phyloP scores from a whole-genome alignment of 1,140 invertebrate genomes.

The Cherax quadricarinatus region DNA sequence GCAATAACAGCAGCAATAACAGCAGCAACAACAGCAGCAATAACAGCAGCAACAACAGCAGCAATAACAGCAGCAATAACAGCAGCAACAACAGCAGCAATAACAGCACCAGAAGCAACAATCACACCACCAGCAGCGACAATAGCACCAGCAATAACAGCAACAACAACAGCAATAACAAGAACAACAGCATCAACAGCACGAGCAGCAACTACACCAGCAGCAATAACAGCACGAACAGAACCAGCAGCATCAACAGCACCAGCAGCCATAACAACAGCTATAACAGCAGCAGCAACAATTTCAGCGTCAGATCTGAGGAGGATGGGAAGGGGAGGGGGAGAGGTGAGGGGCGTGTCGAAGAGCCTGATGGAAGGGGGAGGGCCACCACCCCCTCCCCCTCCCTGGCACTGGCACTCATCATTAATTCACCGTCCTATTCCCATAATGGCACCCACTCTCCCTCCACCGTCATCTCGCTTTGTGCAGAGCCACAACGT shows the following conservation, averaged over 20 bases:
- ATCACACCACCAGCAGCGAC: background rate
- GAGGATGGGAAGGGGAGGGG: too few species aligned
- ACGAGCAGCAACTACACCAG: background rate
- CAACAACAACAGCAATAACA: too few species aligned
- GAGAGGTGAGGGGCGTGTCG: too few species aligned
- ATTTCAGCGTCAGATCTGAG: too few species aligned
- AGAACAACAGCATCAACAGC: too few species aligned
- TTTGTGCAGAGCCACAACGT: slow-evolving; percentile 22
- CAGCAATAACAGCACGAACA: too few species aligned
- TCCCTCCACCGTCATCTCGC: slow-evolving; percentile 35
- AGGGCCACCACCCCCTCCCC: background rate
- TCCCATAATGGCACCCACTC: slow-evolving; percentile 49
- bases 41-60: too few species aligned
- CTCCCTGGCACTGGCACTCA: slow-evolving; percentile 12
- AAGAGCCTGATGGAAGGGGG: too few species aligned
- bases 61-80: background rate
- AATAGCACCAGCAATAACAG: background rate
- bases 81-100: background rate
- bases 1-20: too few species aligned
- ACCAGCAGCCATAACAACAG: background rate
- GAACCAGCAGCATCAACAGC: too few species aligned
- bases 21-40: too few species aligned
- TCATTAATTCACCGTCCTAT: slow-evolving; percentile 41
- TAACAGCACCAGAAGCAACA: background rate
- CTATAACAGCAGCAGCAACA: background rate